Conservation (phyloP, 2,797 vertebrate genomes). For the Crenuchus spilurus region DNA sequence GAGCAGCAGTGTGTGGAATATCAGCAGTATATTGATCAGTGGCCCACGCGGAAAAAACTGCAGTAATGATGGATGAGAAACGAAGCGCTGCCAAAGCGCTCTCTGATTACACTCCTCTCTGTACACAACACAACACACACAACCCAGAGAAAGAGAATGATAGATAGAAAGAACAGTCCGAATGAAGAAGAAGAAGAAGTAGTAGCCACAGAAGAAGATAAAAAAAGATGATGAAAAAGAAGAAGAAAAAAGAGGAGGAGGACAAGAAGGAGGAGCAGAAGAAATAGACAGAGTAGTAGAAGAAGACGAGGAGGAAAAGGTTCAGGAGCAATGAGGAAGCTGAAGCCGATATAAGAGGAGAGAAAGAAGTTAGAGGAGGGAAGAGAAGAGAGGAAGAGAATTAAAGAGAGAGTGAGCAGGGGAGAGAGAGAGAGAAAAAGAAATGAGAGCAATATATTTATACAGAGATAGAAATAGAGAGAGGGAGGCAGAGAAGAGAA, state of each 20-base stretch:
- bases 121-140: background rate
- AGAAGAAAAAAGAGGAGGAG: background rate
- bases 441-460: no score
- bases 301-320: background rate
- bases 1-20: slow-evolving; percentile 31
- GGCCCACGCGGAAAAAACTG: slow-evolving; percentile 15
- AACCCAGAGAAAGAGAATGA: background rate
- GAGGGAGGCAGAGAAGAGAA: no score
- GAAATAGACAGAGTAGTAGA: background rate
- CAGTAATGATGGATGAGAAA: slow-evolving; percentile 48
- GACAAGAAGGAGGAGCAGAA: background rate
- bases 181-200: background rate
- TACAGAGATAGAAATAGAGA: background rate
- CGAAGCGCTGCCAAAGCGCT: slow-evolving; percentile 25
- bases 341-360: background rate
- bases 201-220: background rate
- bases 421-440: no score
- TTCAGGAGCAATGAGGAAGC: background rate
- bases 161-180: slow-evolving; percentile 2
- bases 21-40: slow-evolving; percentile 48
- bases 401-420: background rate
- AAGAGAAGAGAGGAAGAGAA: background rate
- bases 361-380: no score
- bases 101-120: slow-evolving; percentile 34
- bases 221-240: background rate